A percentile compares a stretch with the other conserved stretches of the same genome.
Evolutionary conservation across 2,113 vertebrate genomes (phyloP).

Genomic region (Solenodon paradoxus): DNA sequence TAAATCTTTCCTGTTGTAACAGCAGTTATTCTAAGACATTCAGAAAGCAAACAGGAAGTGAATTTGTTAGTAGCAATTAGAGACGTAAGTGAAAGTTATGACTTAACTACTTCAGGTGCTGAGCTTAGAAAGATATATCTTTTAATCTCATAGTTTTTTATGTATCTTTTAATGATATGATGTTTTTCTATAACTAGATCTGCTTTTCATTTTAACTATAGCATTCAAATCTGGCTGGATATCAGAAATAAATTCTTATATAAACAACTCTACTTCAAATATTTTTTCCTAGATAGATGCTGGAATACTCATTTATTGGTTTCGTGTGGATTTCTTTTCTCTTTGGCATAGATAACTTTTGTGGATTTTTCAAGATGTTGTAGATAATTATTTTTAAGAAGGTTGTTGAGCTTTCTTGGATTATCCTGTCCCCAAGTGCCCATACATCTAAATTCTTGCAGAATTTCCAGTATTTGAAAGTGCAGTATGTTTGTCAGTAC

Average conservation of each 20-base stretch:
- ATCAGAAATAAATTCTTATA: not conserved
- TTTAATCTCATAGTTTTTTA: not conserved
- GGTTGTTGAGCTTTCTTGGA: not conserved
- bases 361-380: conserved; percentile 29
- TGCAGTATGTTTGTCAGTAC: not conserved
- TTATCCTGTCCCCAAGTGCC: not conserved
- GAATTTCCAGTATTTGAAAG: not conserved
- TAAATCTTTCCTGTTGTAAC: not conserved
- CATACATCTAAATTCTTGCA: not conserved
- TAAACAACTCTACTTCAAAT: not conserved
- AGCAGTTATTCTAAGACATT: not conserved
- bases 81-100: not conserved
- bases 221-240: not conserved
- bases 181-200: not conserved
- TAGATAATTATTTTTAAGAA: conserved; percentile 32
- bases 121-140: not conserved
- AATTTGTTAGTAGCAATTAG: not conserved
- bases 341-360: conserved; percentile 2
- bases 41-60: not conserved
- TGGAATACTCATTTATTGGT: conserved; percentile 32
- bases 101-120: not conserved
- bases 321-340: conserved; percentile 8
- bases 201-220: conserved; percentile 45
- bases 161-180: not conserved
- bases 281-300: not conserved